phyloP scores from a whole-genome alignment of 2,113 vertebrate genomes.

The Nothocercus nigrocapillus region DNA sequence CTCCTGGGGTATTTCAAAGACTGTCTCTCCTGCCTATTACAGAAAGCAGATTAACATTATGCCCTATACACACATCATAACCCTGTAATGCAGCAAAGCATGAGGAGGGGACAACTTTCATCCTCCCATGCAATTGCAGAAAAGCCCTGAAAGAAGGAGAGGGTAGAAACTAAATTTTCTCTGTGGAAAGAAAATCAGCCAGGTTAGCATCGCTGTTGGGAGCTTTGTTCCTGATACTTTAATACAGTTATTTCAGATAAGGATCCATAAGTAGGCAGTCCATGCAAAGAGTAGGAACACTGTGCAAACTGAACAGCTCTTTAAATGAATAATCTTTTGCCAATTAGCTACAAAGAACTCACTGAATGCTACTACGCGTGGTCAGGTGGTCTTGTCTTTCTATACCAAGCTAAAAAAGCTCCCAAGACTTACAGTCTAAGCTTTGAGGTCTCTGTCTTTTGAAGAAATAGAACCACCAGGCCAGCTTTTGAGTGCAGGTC shows the following conservation, averaged over 20 bases:
- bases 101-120: background rate
- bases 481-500: background rate
- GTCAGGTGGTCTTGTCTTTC: background rate
- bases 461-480: background rate
- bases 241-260: background rate
- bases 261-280: background rate
- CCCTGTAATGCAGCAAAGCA: background rate
- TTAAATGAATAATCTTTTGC: background rate
- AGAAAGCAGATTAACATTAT: background rate
- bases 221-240: background rate
- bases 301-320: background rate
- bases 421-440: background rate
- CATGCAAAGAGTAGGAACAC: background rate
- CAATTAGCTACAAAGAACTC: background rate
- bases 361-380: accelerated
- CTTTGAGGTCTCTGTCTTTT: background rate
- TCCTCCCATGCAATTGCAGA: background rate
- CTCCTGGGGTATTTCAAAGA: background rate
- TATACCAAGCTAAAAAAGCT: background rate
- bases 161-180: background rate
- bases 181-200: background rate
- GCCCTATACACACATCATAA: background rate
- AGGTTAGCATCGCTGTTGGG: background rate
- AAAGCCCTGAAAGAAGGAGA: background rate
- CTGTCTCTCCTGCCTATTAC: background rate